A percentile compares a stretch with the other conserved stretches of the same genome.
These are phyloP conservation scores for Haliclystus octoradiatus DNA, from an alignment of 30 jellyfish, hydroid and myxozoan genomes.

Conservation along the genomic window DNA sequence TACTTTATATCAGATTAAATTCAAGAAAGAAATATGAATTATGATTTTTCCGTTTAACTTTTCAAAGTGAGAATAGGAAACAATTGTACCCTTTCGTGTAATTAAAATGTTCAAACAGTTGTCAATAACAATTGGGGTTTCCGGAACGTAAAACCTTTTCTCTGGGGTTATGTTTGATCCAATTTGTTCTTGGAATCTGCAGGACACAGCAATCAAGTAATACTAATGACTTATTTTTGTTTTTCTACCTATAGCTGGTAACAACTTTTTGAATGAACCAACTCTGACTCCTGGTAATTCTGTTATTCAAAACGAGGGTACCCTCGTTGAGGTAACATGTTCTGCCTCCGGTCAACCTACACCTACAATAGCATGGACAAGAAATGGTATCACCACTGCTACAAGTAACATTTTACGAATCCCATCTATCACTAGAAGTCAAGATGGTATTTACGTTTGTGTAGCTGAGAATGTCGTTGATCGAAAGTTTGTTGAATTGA, in stretches of 20 bases:
- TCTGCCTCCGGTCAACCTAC: background rate
- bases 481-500: background rate
- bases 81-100: too few species aligned
- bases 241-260: background rate
- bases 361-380: background rate
- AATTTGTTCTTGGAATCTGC: too few species aligned
- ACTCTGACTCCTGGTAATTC: background rate
- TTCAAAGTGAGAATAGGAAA: too few species aligned
- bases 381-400: background rate
- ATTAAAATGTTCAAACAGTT: too few species aligned
- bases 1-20: too few species aligned
- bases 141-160: too few species aligned
- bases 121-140: too few species aligned
- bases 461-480: background rate
- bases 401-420: background rate
- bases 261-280: background rate
- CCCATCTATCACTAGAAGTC: background rate
- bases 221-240: too few species aligned
- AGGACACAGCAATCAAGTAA: background rate
- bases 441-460: background rate
- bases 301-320: background rate
- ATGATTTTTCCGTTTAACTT: too few species aligned
- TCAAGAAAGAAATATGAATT: too few species aligned
- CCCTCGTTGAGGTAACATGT: background rate
- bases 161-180: too few species aligned